Base-by-base conservation (phyloP, 2,888 invertebrate species). In the Drosophila melanosoma region DNA sequence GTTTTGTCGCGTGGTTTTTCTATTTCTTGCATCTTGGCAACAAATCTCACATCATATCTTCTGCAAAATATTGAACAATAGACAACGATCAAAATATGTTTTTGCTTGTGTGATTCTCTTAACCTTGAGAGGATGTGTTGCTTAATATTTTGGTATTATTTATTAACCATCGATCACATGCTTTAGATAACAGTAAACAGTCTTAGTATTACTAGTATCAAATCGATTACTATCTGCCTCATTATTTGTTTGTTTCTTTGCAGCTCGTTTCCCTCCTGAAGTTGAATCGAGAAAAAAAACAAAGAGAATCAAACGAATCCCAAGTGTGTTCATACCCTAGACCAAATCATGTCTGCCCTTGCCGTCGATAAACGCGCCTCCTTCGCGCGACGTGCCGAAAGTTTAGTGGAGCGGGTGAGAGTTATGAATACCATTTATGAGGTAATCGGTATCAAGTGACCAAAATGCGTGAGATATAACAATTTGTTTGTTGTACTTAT, bases 321-420 rank as follows among this genome's bases (percentile, higher is more conserved):
- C 49, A 62, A 51, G 38, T 58, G 74, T 29, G 42, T 42, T 26
- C n/a, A 54, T 52, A 15, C 7, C 64, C 45, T 49, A 49, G 38
- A 26, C 45, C 42, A 33, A 63, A 66, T 23, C 62, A 93, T 93
- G 92, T 84, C 92, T 56, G 78, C 88, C 66, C 45, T 79, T 53
- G 91, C 89, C 60, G 89, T 92, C 67, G 90, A 92, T 52, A 91
- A 92, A 84, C 91, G 93, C 67, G 89, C 91, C 70, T 92, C 92
- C 11, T 93, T 93, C 82, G 93, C 93, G 40, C 88, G 93, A 53
- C 91, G 93, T 67, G 93, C 93, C 56, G 93, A 93, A 69, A 93
- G 93, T 81, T 89, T 93, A 72, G 84, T 93, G 86, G 93, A 93
- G 93, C 91, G 93, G 93, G 93, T 93, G 93, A 93, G 93, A 93